phyloP scores from a whole-genome alignment of 1,140 invertebrate genomes.

The Galendromus occidentalis region DNA sequence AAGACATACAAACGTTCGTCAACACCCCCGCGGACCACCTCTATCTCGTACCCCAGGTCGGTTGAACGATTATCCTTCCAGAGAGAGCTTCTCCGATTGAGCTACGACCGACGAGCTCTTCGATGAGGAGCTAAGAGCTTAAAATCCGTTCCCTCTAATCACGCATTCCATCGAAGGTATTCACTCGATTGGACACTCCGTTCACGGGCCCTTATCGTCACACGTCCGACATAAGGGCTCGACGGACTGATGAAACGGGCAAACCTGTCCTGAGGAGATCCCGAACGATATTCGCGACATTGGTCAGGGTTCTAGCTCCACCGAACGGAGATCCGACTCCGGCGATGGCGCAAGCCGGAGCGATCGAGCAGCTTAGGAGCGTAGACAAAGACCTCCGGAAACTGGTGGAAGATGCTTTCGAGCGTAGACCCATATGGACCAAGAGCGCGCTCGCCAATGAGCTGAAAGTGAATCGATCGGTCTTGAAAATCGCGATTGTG shows the following conservation, averaged over 20 bases:
- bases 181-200: background rate
- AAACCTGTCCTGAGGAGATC: background rate
- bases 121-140: background rate
- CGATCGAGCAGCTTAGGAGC: background rate
- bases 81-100: background rate
- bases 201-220: background rate
- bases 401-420: constrained; percentile 31
- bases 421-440: constrained; percentile 63
- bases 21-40: background rate
- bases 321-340: background rate
- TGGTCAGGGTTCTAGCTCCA: background rate
- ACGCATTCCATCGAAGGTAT: background rate
- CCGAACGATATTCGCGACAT: background rate
- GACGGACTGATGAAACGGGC: background rate
- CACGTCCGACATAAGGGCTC: background rate
- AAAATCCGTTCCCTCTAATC: background rate
- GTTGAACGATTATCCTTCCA: background rate
- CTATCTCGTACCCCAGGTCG: background rate
- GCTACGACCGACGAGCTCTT: background rate
- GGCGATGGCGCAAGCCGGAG: background rate
- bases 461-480: constrained; percentile 35
- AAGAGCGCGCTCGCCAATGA: constrained; percentile 43
- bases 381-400: background rate
- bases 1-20: background rate
- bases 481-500: constrained; percentile 57